A percentile compares a stretch with the other conserved stretches of the same genome.
Evolutionary conservation across 2,888 invertebrate genomes (phyloP).

Genomic region (Antheraea assamensis): DNA sequence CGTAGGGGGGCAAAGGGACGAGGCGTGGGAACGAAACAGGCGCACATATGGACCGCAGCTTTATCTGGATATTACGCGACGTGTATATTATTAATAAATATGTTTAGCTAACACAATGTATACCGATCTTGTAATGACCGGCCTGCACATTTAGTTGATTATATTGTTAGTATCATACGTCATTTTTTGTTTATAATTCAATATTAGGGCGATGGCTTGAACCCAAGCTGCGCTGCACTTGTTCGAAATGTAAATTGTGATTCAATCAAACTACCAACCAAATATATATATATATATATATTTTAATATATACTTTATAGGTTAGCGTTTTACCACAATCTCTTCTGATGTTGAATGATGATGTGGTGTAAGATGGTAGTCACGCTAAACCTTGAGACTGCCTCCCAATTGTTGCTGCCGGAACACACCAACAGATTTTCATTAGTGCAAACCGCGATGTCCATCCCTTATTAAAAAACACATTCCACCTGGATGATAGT

Average conservation of each 20-base stretch:
- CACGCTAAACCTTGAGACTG: too few species aligned
- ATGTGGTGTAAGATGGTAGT: too few species aligned
- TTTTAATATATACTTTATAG: too few species aligned
- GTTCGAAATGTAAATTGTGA: slow-evolving; percentile 8
- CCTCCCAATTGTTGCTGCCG: too few species aligned
- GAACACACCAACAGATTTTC: too few species aligned
- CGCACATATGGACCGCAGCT: slow-evolving; percentile 79
- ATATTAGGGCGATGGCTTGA: slow-evolving; percentile 16
- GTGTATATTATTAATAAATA: slow-evolving; percentile 72
- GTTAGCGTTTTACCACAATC: too few species aligned
- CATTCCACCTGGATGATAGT: slow-evolving; percentile 26
- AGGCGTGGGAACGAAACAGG: slow-evolving; percentile 66
- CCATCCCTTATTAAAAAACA: background rate
- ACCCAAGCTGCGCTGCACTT: slow-evolving; percentile 10
- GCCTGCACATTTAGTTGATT: slow-evolving; percentile 62
- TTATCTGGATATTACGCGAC: slow-evolving; percentile 70
- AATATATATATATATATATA: too few species aligned
- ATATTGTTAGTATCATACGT: slow-evolving; percentile 38
- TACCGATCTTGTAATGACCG: slow-evolving; percentile 56
- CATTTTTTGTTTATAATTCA: slow-evolving; percentile 21
- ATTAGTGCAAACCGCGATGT: too few species aligned
- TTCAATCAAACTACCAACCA: background rate
- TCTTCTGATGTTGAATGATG: too few species aligned
- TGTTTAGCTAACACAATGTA: slow-evolving; percentile 68
- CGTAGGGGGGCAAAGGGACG: slow-evolving; percentile 48